These are phyloP conservation scores for Thereva nobilitata DNA, from an alignment of 2,888 invertebrate species.

Conservation along the genomic window DNA sequence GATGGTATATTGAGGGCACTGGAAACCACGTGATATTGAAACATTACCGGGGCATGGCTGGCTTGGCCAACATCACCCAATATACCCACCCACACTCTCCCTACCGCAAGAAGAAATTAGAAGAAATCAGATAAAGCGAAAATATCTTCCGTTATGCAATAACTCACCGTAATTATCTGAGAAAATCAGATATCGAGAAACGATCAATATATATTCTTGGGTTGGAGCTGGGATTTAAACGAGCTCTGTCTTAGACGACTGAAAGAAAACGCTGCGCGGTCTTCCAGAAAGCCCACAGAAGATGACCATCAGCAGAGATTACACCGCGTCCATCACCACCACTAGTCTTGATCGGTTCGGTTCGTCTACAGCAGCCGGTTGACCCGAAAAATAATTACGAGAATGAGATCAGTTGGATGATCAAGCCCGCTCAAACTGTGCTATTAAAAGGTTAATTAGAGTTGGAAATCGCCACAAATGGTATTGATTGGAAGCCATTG, in stretches of 20 bases:
- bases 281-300: too few species aligned
- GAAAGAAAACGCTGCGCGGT: too few species aligned
- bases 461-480: constrained; percentile 38
- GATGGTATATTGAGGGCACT: too few species aligned
- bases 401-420: constrained; percentile 14
- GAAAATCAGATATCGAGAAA: constrained; percentile 31
- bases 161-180: constrained; percentile 29
- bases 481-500: constrained; percentile 31
- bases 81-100: not conserved
- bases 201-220: constrained; percentile 5
- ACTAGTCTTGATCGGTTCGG: too few species aligned
- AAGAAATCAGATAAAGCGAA: constrained; percentile 17
- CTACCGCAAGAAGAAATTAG: constrained; percentile 5
- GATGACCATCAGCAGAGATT: too few species aligned
- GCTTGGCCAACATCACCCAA: constrained; percentile 12
- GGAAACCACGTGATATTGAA: too few species aligned
- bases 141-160: constrained; percentile 32
- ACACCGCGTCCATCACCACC: too few species aligned
- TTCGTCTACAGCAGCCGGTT: constrained; percentile 15
- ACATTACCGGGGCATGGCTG: too few species aligned
- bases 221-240: too few species aligned
- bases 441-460: constrained; percentile 41
- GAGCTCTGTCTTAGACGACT: too few species aligned
- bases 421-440: constrained; percentile 8
- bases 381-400: constrained; percentile 37